Base-by-base conservation (phyloP, 1,140 invertebrate genomes). In the Druon quercuslanigerum region DNA sequence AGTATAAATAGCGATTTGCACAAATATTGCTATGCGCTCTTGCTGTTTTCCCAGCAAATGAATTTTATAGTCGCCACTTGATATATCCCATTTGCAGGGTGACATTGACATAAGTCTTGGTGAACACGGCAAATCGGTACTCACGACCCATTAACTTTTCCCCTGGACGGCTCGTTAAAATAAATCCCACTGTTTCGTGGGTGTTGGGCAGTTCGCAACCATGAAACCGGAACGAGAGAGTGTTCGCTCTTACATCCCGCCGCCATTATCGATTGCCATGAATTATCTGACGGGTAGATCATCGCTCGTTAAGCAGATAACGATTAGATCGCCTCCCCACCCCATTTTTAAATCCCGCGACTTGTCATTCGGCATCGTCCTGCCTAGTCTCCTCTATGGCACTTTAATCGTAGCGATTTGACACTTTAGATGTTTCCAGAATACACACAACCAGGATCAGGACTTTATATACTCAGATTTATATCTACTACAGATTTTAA, bases 81-180 rank as follows among this genome's bases (percentile, higher is more conserved):
- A 80, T 83, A 80, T 83, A 83, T 80, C 73, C 79, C 79, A 77
- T 80, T 66, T 16, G 75, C 75, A 81, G 77, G 71, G 73, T 76
- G 25, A 78, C 71, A 77, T 81, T 83, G 82, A 83, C 82, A 79
- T 76, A 77, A 81, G 82, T 79, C 82, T 78, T 78, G 60, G 74
- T 60, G 75, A 81, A 83, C 82, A 81, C 71, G 74, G 79, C 79
- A 78, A 79, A 83, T 81, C 79, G 79, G 77, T 79, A 72, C 79
- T 76, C 79, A 79, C 84, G 85, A 84, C 77, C 85, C 83, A 87
- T 89, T 89, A 89, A 84, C 83, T 87, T 86, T 86, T 87, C 83
- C 77, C 50, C 79, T 57, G 73, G 80, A 76, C 78, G 56, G 82
- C 84, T 86, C 87, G 87, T 87, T 88, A 89, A 85, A 84, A 77